Percentiles rank a stretch among this genome's conserved stretches.
phyloP scores from a whole-genome alignment of 2,888 invertebrate genomes.

The Dusona sp. region DNA sequence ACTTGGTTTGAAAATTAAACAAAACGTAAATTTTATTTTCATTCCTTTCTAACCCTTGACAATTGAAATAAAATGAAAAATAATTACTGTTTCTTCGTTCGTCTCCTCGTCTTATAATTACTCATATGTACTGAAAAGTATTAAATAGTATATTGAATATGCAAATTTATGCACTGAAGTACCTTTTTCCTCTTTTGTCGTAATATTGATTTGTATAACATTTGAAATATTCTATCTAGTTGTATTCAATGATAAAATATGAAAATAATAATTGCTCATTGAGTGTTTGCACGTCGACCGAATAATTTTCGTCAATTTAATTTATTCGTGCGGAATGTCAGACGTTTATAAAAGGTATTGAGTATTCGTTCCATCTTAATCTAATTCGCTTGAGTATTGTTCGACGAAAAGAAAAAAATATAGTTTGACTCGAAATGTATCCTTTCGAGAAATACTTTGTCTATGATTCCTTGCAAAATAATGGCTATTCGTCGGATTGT shows the following conservation, averaged over 20 bases:
- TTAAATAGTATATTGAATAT: constrained; percentile 54
- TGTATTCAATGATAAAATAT: constrained; percentile 54
- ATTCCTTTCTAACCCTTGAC: neutral
- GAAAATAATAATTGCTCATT: constrained; percentile 66
- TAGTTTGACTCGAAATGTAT: constrained; percentile 40
- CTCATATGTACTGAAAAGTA: constrained; percentile 52
- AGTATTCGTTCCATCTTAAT: constrained; percentile 38
- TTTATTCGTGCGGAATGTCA: constrained; percentile 57
- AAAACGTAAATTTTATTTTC: neutral
- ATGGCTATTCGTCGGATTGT: constrained; percentile 67
- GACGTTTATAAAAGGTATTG: constrained; percentile 38
- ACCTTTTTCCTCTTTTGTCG: constrained; percentile 11
- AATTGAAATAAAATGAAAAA: constrained; percentile 34
- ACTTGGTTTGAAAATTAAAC: neutral
- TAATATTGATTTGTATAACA: constrained; percentile 39
- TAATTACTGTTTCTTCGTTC: constrained; percentile 7
- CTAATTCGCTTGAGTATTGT: constrained; percentile 36
- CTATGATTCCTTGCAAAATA: constrained; percentile 62
- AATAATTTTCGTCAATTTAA: constrained; percentile 38
- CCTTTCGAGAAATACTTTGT: constrained; percentile 59
- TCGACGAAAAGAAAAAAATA: constrained; percentile 39
- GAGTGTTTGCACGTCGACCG: constrained; percentile 23
- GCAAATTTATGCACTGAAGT: constrained; percentile 25
- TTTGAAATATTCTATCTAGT: constrained; percentile 63
- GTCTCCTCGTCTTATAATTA: neutral